Evolutionary conservation across 2,113 vertebrate genomes (phyloP), one percentile per base, ranked within the genome.

Genomic region (Argyrosomus japonicus): DNA sequence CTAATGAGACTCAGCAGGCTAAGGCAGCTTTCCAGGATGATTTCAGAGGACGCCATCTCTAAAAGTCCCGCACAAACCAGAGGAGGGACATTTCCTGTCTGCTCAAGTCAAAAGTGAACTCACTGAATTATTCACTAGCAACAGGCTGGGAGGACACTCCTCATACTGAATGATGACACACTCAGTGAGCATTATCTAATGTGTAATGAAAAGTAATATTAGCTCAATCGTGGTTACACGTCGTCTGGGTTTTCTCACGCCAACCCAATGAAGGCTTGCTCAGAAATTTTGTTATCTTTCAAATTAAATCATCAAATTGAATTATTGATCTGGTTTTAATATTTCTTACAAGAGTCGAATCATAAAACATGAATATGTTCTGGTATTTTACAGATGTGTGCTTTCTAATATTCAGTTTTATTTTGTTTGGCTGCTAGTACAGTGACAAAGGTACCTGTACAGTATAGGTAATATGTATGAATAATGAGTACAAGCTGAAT

Each of bases 1-100:
- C 76, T 87, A 88, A 85, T 82, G 79, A 85, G 76, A 64, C 77
- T 90, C 79, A 83, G 79, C 67, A 82, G 73, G 79, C 40, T 19
- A 14, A 77, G 75, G 63, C 56, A 64, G 60, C 19, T 81, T 62
- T 81, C 75, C 63, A 81, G 68, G 36, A 58, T 15, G 32, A 72
- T 48, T 68, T 69, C 3, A 23, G n/a, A 17, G 32, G 29, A 84
- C 0, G 1, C 6, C 29, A 47, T 73, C 17, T 36, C 32, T 43
- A 19, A 71, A 43, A 58, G 56, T 32, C 70, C 57, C 14, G 23
- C 54, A 45, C 14, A 11, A 12, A 45, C 10, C 14, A 8, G 9
- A 0, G 2, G 29, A 36, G 51, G 57, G 40, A 56, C 10, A 36
- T 83, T 73, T 61, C 36, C 40, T 58, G 23, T 23, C 45, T 54